Evolutionary conservation across 1,140 invertebrate species (phyloP).

Genomic region (Bombus fervidus): DNA sequence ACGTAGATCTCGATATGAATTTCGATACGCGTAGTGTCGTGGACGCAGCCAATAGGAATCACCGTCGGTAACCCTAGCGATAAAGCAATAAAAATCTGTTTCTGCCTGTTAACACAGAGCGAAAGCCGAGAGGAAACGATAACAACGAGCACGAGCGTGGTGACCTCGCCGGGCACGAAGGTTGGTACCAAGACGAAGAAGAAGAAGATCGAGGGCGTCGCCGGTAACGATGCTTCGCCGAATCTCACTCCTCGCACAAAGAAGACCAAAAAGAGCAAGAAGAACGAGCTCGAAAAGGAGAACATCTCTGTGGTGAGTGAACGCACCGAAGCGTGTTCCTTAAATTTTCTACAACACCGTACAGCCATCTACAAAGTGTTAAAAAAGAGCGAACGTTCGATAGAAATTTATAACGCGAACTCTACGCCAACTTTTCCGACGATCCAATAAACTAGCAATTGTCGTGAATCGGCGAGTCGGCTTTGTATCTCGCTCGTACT

Average conservation of each 20-base stretch:
- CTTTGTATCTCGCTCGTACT: too few species aligned
- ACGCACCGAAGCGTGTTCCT: background rate
- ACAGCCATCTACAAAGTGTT: background rate
- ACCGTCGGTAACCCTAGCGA: accelerated
- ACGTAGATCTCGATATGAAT: too few species aligned
- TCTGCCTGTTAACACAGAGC: slow-evolving; percentile 64
- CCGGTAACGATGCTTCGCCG: slow-evolving; percentile 78
- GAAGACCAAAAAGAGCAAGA: slow-evolving; percentile 85
- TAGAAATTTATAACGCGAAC: too few species aligned
- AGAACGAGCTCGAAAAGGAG: slow-evolving; percentile 84
- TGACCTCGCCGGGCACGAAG: slow-evolving; percentile 63
- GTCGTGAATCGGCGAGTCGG: too few species aligned
- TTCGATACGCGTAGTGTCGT: too few species aligned
- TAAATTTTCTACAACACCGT: background rate
- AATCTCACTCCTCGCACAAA: slow-evolving; percentile 82
- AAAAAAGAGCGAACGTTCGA: too few species aligned
- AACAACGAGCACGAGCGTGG: slow-evolving; percentile 69
- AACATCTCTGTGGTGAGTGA: slow-evolving; percentile 86
- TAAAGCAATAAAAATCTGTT: background rate
- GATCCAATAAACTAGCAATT: too few species aligned
- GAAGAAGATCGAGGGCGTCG: slow-evolving; percentile 79
- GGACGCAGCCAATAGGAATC: background rate
- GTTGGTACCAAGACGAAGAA: slow-evolving; percentile 77
- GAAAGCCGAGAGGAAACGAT: slow-evolving; percentile 80
- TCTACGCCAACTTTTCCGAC: too few species aligned